These are phyloP conservation scores for Zaprionus ornatus DNA, from an alignment of 1,140 invertebrate species.

Conservation along the genomic window DNA sequence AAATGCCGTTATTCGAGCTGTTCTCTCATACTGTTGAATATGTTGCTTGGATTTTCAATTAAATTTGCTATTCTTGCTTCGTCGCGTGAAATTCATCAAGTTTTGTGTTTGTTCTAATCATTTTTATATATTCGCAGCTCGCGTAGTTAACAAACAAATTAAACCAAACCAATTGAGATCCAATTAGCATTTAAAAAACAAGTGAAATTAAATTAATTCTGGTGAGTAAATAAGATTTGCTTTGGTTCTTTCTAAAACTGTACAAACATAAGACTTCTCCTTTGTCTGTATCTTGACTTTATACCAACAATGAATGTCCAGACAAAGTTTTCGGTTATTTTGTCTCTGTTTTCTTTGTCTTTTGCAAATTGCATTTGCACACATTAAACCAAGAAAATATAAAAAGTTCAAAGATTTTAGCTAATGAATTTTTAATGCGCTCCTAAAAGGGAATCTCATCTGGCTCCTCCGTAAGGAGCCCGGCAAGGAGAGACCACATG, in stretches of 20 bases:
- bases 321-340: not conserved
- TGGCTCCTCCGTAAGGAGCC: constrained; percentile 3
- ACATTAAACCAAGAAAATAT: not conserved
- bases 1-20: constrained; percentile 4
- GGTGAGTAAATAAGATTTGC: constrained; percentile 16
- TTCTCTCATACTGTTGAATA: constrained; percentile 1
- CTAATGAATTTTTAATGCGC: constrained; percentile 71
- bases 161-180: constrained; percentile 8
- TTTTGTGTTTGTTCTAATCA: constrained; percentile 27
- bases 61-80: not conserved
- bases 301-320: not conserved
- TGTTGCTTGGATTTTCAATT: constrained; percentile 11
- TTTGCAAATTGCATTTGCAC: constrained; percentile 23
- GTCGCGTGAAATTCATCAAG: constrained; percentile 17
- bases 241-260: not conserved
- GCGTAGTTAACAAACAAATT: constrained; percentile 3
- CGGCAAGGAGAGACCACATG: not conserved
- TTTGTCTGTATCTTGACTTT: not conserved
- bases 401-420: constrained; percentile 25
- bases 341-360: not conserved
- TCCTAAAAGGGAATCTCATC: constrained; percentile 22
- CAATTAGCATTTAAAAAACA: constrained; percentile 16
- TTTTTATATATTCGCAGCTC: constrained; percentile 18
- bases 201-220: constrained; percentile 1
- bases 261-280: not conserved